phyloP scores from a whole-genome alignment of 2,797 vertebrate species.

The Macropodus opercularis region DNA sequence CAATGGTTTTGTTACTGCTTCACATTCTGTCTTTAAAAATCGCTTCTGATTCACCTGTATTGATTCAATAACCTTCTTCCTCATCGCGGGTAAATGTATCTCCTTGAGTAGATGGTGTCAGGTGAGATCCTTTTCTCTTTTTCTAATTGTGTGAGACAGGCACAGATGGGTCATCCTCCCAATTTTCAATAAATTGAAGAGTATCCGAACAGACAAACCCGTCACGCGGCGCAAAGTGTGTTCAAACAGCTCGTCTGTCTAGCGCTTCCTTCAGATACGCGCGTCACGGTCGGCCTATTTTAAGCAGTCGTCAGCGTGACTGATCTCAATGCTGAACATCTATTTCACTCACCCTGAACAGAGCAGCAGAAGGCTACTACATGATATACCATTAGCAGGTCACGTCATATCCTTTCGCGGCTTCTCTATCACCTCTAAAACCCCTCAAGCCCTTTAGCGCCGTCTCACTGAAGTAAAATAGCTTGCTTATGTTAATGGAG shows the following conservation, averaged over 20 bases:
- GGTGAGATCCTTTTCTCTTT: conserved; percentile 37
- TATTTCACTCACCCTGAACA: conserved; percentile 26
- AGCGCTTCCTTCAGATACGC: neutral
- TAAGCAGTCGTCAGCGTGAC: conserved; percentile 4
- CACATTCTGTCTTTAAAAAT: conserved; percentile 28
- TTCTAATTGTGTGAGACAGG: conserved; percentile 48
- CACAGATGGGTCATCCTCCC: conserved; percentile 30
- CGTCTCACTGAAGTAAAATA: conserved; percentile 48
- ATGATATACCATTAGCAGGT: conserved; percentile 39
- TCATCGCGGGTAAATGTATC: conserved; percentile 30
- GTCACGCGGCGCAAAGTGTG: conserved; percentile 2
- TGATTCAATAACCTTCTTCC: conserved; percentile 24
- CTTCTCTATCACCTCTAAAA: conserved; percentile 46
- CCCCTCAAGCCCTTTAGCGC: conserved; percentile 40
- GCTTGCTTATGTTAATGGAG: conserved; percentile 68
- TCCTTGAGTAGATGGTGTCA: conserved; percentile 35
- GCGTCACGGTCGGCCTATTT: conserved; percentile 3
- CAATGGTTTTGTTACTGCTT: conserved; percentile 9
- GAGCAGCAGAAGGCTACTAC: conserved; percentile 21
- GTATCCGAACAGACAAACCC: conserved; percentile 26
- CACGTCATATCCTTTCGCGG: conserved; percentile 38
- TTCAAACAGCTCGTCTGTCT: conserved; percentile 12
- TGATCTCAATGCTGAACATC: conserved; percentile 21
- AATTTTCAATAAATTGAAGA: conserved; percentile 36
- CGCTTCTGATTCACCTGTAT: conserved; percentile 44